Conservation (phyloP, 2,797 vertebrate genomes). For the Sciurus vulgaris region DNA sequence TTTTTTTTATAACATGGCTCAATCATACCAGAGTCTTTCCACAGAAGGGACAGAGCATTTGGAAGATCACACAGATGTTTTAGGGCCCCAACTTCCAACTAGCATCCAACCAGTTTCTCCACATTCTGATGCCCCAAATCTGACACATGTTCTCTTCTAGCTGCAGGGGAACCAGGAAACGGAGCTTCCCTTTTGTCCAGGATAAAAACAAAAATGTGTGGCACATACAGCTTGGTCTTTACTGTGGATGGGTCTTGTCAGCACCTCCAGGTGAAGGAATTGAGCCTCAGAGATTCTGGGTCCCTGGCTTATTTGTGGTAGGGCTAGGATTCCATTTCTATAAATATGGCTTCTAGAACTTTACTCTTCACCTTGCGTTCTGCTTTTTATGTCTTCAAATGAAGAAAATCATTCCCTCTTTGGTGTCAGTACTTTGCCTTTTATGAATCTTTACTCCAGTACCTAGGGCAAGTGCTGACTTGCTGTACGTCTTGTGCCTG, state of each 20-base stretch:
- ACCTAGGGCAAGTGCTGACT: no score
- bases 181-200: background rate
- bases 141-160: background rate
- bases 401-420: background rate
- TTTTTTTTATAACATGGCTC: background rate
- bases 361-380: background rate
- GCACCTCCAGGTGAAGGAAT: background rate
- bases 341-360: background rate
- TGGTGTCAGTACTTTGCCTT: background rate
- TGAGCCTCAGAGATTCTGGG: background rate
- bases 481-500: background rate
- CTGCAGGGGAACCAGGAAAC: background rate
- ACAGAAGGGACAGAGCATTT: background rate
- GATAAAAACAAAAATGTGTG: background rate
- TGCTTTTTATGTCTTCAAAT: background rate
- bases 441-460: background rate
- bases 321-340: background rate
- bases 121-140: background rate
- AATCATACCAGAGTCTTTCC: background rate
- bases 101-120: background rate
- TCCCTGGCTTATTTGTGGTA: background rate
- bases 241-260: background rate
- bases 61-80: background rate
- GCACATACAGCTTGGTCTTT: background rate
- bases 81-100: background rate